These are phyloP conservation scores for Augochlora pura DNA, from an alignment of 1,140 invertebrate genomes.

Conservation along the genomic window DNA sequence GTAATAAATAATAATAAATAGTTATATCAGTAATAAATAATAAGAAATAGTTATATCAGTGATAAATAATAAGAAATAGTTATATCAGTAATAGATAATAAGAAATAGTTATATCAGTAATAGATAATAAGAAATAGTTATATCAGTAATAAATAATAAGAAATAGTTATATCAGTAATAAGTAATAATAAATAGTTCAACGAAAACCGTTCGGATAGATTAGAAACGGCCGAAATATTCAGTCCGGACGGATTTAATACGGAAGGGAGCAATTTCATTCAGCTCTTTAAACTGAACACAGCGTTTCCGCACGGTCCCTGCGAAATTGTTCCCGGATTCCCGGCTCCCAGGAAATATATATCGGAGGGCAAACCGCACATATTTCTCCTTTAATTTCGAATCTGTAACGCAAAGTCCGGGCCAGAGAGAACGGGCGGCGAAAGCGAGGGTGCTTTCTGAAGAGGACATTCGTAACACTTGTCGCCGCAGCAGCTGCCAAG, in stretches of 20 bases:
- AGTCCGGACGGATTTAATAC: neutral
- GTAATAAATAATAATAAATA: too few species aligned
- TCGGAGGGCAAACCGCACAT: neutral
- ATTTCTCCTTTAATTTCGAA: slow-evolving; percentile 51
- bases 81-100: too few species aligned
- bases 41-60: too few species aligned
- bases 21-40: too few species aligned
- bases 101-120: too few species aligned
- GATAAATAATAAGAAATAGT: too few species aligned
- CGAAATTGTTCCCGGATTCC: neutral
- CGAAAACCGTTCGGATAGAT: neutral
- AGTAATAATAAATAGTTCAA: too few species aligned
- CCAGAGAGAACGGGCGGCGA: slow-evolving; percentile 14
- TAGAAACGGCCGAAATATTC: neutral
- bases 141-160: too few species aligned
- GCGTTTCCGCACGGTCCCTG: neutral
- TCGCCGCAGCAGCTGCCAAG: slow-evolving; percentile 57
- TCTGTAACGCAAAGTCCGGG: slow-evolving; percentile 39
- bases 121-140: too few species aligned
- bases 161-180: too few species aligned
- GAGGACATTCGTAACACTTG: slow-evolving; percentile 66
- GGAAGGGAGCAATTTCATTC: neutral
- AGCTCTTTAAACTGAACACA: neutral
- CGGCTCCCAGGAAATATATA: neutral
- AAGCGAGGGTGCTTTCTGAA: slow-evolving; percentile 53